Conservation (phyloP, 2,888 invertebrate species). For the Malacosoma neustria region DNA sequence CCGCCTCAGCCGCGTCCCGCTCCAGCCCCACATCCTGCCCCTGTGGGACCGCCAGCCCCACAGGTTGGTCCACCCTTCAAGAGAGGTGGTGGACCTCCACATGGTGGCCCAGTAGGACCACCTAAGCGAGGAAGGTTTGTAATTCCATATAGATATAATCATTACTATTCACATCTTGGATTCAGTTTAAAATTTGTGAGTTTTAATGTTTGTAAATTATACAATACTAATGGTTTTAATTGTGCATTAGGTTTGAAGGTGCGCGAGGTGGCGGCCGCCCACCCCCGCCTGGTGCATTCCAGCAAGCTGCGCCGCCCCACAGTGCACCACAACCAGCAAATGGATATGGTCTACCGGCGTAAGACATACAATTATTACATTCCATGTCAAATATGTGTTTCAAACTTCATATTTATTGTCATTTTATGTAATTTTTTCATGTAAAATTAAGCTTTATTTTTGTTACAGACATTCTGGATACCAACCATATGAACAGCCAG, state of each 20-base stretch:
- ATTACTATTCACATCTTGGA: background rate
- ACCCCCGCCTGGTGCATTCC: slow-evolving; percentile 38
- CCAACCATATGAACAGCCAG: slow-evolving; percentile 55
- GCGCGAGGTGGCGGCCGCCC: slow-evolving; percentile 43
- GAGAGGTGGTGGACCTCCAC: slow-evolving; percentile 47
- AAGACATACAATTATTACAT: slow-evolving; percentile 17
- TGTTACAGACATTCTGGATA: slow-evolving; percentile 52
- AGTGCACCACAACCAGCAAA: slow-evolving; percentile 39
- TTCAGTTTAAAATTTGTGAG: background rate
- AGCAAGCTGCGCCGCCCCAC: slow-evolving; percentile 36
- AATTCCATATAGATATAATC: background rate
- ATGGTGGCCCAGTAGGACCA: slow-evolving; percentile 51
- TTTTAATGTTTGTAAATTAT: background rate
- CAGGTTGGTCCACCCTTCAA: slow-evolving; percentile 43
- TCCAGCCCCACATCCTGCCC: slow-evolving; percentile 13
- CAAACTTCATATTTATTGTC: too few species aligned
- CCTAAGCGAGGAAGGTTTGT: slow-evolving; percentile 56
- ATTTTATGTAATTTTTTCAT: background rate
- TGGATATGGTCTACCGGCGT: slow-evolving; percentile 59
- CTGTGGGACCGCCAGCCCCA: slow-evolving; percentile 18
- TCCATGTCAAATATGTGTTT: background rate
- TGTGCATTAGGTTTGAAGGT: slow-evolving; percentile 43
- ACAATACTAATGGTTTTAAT: background rate
- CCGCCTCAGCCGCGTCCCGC: slow-evolving; percentile 28
- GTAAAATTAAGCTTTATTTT: background rate